Conservation (phyloP, 2,888 invertebrate species). For the Pandemis corylana region DNA sequence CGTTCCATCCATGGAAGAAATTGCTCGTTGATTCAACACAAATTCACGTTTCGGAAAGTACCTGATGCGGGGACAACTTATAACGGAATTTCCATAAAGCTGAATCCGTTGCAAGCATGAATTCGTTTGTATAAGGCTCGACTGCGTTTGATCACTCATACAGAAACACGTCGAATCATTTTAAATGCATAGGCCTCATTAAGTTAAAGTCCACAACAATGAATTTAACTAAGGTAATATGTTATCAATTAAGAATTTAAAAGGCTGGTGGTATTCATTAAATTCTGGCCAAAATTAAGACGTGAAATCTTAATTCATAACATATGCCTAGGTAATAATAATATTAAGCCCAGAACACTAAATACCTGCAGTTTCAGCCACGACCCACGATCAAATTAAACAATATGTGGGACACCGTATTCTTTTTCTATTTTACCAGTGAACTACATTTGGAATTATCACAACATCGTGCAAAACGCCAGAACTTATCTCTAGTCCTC, state of each 20-base stretch:
- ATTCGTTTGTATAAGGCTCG: conserved; percentile 5
- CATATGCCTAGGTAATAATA: background rate
- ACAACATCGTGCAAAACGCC: conserved; percentile 24
- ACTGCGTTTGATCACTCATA: conserved; percentile 2
- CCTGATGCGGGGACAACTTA: conserved; percentile 17
- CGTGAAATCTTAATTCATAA: background rate
- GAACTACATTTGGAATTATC: background rate
- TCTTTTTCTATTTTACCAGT: background rate
- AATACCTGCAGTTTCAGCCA: too few relatives aligned
- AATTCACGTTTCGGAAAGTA: conserved; percentile 34
- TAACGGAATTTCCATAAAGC: conserved; percentile 36
- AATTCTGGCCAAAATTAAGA: background rate
- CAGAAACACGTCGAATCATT: background rate
- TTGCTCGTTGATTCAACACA: conserved; percentile 39
- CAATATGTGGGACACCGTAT: background rate
- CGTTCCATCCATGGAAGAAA: conserved; percentile 35
- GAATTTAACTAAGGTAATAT: too few relatives aligned
- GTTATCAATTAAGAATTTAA: too few relatives aligned
- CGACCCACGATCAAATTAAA: background rate
- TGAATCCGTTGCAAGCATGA: conserved; percentile 25
- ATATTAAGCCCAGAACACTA: background rate
- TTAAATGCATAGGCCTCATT: background rate
- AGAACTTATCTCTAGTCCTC: conserved; percentile 30
- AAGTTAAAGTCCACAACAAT: background rate
- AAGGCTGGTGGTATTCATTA: too few relatives aligned